Percentiles rank a stretch among this genome's conserved stretches.
Conservation (phyloP, 2,797 vertebrate genomes). For the Eremophila alpestris region DNA sequence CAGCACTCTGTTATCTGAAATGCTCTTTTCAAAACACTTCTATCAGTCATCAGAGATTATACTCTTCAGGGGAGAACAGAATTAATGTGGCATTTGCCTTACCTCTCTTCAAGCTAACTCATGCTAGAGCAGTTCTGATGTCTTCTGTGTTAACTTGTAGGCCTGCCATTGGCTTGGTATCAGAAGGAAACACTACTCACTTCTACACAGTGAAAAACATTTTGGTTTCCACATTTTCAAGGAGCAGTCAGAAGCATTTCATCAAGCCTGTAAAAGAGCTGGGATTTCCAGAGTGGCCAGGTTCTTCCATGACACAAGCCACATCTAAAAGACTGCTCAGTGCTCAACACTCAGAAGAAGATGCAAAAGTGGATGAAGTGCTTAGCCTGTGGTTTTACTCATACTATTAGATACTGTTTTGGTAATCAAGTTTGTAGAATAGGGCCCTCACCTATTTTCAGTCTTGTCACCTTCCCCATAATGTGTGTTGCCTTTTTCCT, state of each 20-base stretch:
- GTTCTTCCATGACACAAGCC: not conserved
- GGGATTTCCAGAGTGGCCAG: not conserved
- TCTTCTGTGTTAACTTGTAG: not conserved
- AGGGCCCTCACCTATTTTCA: not conserved
- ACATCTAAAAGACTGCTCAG: not conserved
- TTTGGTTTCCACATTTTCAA: not conserved
- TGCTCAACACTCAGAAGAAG: not conserved
- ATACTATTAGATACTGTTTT: not conserved
- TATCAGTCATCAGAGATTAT: conserved; percentile 51
- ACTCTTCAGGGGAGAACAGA: not conserved
- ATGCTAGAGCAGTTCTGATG: not conserved
- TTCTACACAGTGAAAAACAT: not conserved
- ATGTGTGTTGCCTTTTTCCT: not conserved
- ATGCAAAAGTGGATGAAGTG: not conserved
- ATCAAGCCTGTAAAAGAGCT: not conserved
- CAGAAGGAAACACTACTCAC: not conserved
- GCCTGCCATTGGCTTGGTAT: not conserved
- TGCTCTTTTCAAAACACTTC: conserved; percentile 54
- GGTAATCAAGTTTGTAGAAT: not conserved
- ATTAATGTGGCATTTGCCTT: conserved; percentile 47
- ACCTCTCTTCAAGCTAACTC: conserved; percentile 12
- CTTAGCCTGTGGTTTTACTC: not conserved
- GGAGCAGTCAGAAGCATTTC: not conserved
- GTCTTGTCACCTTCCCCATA: not conserved
- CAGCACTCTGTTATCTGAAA: conserved; percentile 11